phyloP scores from a whole-genome alignment of 2,797 vertebrate species.

The Melanotaenia boesemani region DNA sequence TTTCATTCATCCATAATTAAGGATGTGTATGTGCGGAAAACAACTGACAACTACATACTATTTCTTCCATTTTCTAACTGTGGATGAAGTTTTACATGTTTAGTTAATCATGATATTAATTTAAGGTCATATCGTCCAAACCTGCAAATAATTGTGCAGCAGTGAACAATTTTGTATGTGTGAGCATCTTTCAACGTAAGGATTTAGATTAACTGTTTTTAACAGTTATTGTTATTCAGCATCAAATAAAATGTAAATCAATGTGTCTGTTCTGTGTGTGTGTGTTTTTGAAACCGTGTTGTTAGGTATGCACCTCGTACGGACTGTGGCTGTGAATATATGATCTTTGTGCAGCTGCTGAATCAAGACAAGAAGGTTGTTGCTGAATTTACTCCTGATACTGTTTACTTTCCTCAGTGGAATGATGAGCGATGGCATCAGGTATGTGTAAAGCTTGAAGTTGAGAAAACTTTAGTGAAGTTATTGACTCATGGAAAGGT shows the following conservation, averaged over 20 bases:
- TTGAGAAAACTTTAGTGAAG: background rate
- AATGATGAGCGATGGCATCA: constrained; percentile 86
- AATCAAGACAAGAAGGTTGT: constrained; percentile 73
- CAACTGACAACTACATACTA: too few species aligned
- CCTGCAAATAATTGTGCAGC: background rate
- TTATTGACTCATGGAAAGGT: background rate
- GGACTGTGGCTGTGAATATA: constrained; percentile 88
- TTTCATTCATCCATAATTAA: too few species aligned
- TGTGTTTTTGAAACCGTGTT: background rate
- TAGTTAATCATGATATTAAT: too few species aligned
- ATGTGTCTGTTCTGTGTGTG: background rate
- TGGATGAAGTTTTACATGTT: background rate
- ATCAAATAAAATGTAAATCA: too few species aligned
- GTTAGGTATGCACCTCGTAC: constrained; percentile 87
- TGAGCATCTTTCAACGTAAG: too few species aligned
- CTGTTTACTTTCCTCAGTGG: constrained; percentile 87
- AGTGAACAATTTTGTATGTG: background rate
- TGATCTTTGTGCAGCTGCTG: constrained; percentile 84
- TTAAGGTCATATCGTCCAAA: too few species aligned
- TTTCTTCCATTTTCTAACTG: too few species aligned
- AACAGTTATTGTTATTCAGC: too few species aligned
- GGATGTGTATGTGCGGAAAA: too few species aligned
- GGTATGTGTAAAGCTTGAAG: constrained; percentile 71
- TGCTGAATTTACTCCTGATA: constrained; percentile 78
- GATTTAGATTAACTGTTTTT: background rate